Conservation (phyloP, 2,888 invertebrate species). For the Toxonevra muliebris region DNA sequence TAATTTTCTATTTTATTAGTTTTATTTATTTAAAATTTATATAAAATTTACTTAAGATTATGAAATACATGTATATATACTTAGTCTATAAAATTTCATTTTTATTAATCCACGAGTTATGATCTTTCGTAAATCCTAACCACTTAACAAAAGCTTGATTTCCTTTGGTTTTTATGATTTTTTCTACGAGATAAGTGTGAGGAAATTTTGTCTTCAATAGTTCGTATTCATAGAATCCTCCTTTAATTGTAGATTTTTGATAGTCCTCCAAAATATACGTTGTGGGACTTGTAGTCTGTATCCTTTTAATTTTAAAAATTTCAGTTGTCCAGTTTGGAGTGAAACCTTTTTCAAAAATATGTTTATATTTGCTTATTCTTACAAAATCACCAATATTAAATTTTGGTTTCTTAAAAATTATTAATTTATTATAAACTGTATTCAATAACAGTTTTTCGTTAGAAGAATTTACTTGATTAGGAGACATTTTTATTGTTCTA, state of each 20-base stretch:
- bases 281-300: conserved; percentile 44
- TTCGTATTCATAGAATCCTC: conserved; percentile 54
- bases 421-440: conserved; percentile 18
- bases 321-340: conserved; percentile 52
- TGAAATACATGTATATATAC: too few relatives aligned
- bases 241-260: conserved; percentile 43
- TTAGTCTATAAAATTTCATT: too few relatives aligned
- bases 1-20: too few relatives aligned
- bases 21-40: too few relatives aligned
- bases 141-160: conserved; percentile 39
- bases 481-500: conserved; percentile 20
- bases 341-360: conserved; percentile 44
- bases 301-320: conserved; percentile 46
- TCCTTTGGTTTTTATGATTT: conserved; percentile 43
- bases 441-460: conserved; percentile 1
- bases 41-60: too few relatives aligned
- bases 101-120: conserved; percentile 48
- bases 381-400: conserved; percentile 23
- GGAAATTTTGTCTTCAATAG: conserved; percentile 49
- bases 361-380: conserved; percentile 28
- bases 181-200: conserved; percentile 52
- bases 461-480: conserved; percentile 21
- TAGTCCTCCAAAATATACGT: conserved; percentile 46
- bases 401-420: conserved; percentile 20
- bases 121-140: conserved; percentile 41